Conservation (phyloP, 2,113 vertebrate genomes). For the Limnothrissa miodon region DNA sequence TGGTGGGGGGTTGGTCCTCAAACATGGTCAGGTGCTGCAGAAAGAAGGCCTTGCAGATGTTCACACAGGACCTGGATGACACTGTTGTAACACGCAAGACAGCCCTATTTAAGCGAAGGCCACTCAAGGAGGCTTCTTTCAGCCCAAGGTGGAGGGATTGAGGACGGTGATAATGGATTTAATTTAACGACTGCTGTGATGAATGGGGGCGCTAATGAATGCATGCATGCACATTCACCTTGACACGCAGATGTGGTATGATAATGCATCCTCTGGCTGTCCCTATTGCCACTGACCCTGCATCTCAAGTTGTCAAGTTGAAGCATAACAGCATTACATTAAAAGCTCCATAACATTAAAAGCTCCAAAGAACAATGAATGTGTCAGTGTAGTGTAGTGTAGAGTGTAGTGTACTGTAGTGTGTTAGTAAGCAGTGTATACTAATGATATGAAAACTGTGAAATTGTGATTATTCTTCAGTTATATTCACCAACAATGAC, state of each 20-base stretch:
- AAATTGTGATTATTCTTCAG: too few species aligned
- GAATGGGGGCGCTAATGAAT: background rate
- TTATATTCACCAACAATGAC: background rate
- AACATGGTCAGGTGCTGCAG: slow-evolving; percentile 2
- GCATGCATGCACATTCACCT: background rate
- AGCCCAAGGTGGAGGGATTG: background rate
- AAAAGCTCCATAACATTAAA: too few species aligned
- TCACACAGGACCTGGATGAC: background rate
- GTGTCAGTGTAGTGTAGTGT: too few species aligned
- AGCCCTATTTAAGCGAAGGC: background rate
- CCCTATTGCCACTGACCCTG: background rate
- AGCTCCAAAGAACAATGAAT: too few species aligned
- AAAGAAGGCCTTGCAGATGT: slow-evolving; percentile 18
- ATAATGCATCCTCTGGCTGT: background rate
- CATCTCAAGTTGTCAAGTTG: too few species aligned
- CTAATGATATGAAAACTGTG: too few species aligned
- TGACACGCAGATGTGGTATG: background rate
- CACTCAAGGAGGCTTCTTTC: background rate
- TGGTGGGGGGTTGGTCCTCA: slow-evolving; percentile 20
- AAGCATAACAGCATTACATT: too few species aligned
- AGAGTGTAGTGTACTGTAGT: too few species aligned
- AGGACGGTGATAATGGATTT: background rate
- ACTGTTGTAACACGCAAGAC: slow-evolving; percentile 1
- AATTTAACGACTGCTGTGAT: background rate
- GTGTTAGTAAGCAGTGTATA: too few species aligned